Evolutionary conservation across 64 coral and sea anemone species (phyloP).

Genomic region (Actinia tenebrosa): DNA sequence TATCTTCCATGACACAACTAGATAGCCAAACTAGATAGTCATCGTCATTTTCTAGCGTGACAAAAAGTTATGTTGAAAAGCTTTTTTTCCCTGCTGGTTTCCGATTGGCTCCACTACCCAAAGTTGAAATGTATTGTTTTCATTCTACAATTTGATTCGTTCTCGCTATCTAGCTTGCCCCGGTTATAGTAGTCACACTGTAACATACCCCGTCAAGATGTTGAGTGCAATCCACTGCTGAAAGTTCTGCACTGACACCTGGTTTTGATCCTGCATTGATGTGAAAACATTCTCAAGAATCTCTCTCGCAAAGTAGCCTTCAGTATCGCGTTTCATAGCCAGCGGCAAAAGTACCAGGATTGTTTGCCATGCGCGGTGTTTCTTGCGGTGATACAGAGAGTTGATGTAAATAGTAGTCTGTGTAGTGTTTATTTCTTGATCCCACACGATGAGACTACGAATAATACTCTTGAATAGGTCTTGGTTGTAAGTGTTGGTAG

Average conservation of each 20-base stretch:
- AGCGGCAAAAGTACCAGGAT: constrained; percentile 13
- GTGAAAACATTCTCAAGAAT: constrained; percentile 50
- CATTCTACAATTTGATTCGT: too few relatives aligned
- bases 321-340: constrained; percentile 1
- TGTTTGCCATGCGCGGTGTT: constrained; percentile 30
- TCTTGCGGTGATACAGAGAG: constrained; percentile 29
- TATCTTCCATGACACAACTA: too few relatives aligned
- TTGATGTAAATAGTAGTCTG: constrained; percentile 56
- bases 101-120: too few relatives aligned
- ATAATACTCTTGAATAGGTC: constrained; percentile 42
- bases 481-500: not conserved
- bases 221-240: constrained; percentile 62
- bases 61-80: too few relatives aligned
- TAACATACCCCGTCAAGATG: constrained; percentile 26
- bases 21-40: too few relatives aligned
- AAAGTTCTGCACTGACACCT: constrained; percentile 75
- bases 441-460: constrained; percentile 37
- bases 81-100: too few relatives aligned
- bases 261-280: constrained; percentile 54
- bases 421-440: constrained; percentile 29
- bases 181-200: not conserved
- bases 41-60: too few relatives aligned
- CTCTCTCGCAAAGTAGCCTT: constrained; percentile 23
- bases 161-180: too few relatives aligned
- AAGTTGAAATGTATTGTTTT: too few relatives aligned